phyloP scores from a whole-genome alignment of 2,797 vertebrate genomes.

The Aphelocoma californica region DNA sequence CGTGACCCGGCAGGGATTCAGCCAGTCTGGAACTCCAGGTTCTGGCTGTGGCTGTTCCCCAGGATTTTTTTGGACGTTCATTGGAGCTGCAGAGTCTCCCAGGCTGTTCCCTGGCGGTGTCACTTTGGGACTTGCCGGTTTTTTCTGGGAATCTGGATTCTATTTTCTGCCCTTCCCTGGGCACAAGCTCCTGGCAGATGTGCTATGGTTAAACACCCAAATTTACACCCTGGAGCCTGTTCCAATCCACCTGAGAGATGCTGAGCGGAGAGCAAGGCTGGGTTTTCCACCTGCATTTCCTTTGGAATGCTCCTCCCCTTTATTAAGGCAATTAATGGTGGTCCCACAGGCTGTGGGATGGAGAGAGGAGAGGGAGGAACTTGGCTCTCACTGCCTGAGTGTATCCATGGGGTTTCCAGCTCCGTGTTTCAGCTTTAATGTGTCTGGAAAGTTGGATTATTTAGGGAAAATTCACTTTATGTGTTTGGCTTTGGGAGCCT shows the following conservation, averaged over 20 bases:
- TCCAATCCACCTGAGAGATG: background rate
- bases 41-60: background rate
- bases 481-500: background rate
- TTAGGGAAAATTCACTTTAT: background rate
- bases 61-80: fast-evolving
- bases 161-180: background rate
- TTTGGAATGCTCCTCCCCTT: background rate
- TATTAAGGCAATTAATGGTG: background rate
- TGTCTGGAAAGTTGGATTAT: background rate
- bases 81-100: background rate
- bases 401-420: background rate
- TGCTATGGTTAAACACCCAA: background rate
- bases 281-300: background rate
- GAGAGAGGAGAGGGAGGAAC: background rate
- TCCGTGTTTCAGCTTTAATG: background rate
- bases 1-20: fast-evolving
- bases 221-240: fast-evolving
- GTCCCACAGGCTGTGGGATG: background rate
- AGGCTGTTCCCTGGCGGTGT: background rate
- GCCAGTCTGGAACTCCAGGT: background rate
- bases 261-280: background rate
- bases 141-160: background rate
- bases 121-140: background rate
- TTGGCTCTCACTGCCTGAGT: fast-evolving
- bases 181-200: background rate